Conservation (phyloP, 1,140 invertebrate species). For the Zaprionus davidi region DNA sequence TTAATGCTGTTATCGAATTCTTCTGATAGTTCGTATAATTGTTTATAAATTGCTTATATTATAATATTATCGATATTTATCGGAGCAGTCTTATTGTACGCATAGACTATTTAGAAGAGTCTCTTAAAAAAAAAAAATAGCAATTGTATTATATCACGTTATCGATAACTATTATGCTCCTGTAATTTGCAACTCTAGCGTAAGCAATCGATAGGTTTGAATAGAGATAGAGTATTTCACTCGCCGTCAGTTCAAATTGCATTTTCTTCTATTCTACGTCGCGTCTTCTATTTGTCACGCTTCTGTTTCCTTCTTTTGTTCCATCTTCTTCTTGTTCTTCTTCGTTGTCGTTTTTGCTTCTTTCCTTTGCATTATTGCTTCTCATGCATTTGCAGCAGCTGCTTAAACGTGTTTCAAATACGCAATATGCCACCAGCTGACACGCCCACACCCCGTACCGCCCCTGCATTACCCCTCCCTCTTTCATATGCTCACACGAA, state of each 20-base stretch:
- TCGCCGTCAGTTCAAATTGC: not conserved
- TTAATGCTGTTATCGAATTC: too few species aligned
- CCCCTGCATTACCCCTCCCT: not conserved
- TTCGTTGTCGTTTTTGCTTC: conserved; percentile 23
- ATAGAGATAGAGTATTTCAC: not conserved
- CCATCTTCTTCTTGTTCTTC: conserved; percentile 24
- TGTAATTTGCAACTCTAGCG: too few species aligned
- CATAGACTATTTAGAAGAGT: too few species aligned
- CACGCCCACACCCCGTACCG: conserved; percentile 9
- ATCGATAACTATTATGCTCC: not conserved
- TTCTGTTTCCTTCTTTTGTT: conserved; percentile 42
- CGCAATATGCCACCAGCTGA: conserved; percentile 58
- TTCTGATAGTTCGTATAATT: too few species aligned
- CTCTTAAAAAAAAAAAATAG: too few species aligned
- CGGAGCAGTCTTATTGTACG: too few species aligned
- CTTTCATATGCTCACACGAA: conserved; percentile 18
- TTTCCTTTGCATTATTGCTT: conserved; percentile 56
- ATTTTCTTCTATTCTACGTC: not conserved
- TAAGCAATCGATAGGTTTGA: too few species aligned
- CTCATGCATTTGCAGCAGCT: conserved; percentile 72
- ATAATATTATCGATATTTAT: too few species aligned
- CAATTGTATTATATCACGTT: not conserved
- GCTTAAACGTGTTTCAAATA: conserved; percentile 80
- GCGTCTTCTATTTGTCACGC: conserved; percentile 49
- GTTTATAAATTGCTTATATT: too few species aligned